A percentile compares a stretch with the other conserved stretches of the same genome.
phyloP scores from a whole-genome alignment of 2,113 vertebrate genomes.

The Lycaon pictus region DNA sequence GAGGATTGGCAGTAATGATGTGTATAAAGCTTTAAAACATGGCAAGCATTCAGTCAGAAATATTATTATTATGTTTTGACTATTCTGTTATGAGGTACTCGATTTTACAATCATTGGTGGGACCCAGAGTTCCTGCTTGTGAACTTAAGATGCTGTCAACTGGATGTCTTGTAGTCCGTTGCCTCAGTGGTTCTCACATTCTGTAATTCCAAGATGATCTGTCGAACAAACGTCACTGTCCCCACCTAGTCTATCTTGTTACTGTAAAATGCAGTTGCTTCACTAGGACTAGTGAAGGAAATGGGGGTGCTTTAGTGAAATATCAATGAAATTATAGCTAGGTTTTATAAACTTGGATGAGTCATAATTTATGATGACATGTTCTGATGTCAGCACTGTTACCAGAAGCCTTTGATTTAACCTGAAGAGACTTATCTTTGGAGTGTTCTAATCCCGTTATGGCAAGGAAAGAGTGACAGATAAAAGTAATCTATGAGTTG shows the following conservation, averaged over 20 bases:
- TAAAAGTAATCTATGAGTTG: not conserved
- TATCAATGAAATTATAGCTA: not conserved
- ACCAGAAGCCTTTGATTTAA: not conserved
- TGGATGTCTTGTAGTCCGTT: not conserved
- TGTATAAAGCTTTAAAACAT: not conserved
- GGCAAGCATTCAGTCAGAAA: not conserved
- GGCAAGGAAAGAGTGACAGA: not conserved
- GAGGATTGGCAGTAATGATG: not conserved
- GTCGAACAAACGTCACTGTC: not conserved
- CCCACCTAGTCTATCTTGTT: not conserved
- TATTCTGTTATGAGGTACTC: slow-evolving; percentile 34
- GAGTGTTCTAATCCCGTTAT: slow-evolving; percentile 11
- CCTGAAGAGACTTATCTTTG: not conserved
- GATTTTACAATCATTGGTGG: not conserved
- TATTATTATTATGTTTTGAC: not conserved
- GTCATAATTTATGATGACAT: not conserved
- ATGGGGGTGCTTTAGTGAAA: slow-evolving; percentile 15
- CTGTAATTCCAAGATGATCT: not conserved
- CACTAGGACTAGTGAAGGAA: not conserved
- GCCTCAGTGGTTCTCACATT: not conserved
- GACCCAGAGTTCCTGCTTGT: not conserved
- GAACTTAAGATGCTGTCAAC: not conserved
- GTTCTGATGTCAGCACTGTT: not conserved
- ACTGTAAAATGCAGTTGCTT: not conserved
- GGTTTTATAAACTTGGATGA: slow-evolving; percentile 4